Evolutionary conservation across 2,113 vertebrate genomes (phyloP), one percentile per base, ranked within the genome.

Genomic region (Miniopterus natalensis): DNA sequence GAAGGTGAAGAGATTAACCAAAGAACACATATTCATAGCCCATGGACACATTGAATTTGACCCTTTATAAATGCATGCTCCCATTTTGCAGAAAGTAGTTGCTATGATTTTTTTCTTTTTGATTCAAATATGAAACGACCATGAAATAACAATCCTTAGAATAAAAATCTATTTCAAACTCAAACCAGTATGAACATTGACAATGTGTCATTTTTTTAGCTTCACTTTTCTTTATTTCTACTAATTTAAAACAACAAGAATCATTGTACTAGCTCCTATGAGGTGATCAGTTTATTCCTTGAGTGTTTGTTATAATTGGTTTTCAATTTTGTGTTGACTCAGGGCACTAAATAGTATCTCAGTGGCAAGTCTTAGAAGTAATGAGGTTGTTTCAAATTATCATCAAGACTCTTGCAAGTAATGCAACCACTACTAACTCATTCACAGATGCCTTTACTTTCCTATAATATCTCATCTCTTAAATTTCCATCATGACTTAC

Each of bases 151-250:
- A 85, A 95, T 75, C 29, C 23, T 8, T 53, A 86, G 29, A 81
- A 90, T 74, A 92, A 90, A 90, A 73, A n/a, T 87, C 12, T 80
- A 36, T 68, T 45, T 80, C 68, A 74, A 92, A 47, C 18, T 5
- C 5, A 93, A 71, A 73, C 21, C 57, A 53, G 17, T 51, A 31
- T 66, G 55, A 3, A 42, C 78, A 59, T 83, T 81, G 49, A 10
- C 42, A 87, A 92, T 77, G 15, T 68, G 10, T 23, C 21, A 55
- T 83, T 93, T 90, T 78, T n/a, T 6, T 78, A 31, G 14, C 5
- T 17, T 84, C 31, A 40, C 13, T 29, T 47, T 49, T 74, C 29
- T 6, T 15, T 15, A 42, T 89, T 92, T 74, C 55, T 94, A 84
- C 8, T 51, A 68, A 31, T 10, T 88, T 29, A 57, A 93, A 90